Conservation (phyloP, 2,888 invertebrate species). For the Metopia argyrocephala region DNA sequence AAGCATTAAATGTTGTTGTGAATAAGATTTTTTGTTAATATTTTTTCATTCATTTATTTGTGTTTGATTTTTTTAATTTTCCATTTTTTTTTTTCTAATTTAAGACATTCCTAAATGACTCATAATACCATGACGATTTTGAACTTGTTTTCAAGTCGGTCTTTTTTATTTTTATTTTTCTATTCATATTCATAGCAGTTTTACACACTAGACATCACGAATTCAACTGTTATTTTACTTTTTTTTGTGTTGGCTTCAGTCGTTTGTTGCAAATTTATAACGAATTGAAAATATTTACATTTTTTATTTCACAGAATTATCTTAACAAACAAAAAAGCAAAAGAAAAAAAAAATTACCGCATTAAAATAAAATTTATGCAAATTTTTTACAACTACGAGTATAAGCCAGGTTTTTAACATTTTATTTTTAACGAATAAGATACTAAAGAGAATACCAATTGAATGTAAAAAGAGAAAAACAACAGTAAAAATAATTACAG, state of each 20-base stretch:
- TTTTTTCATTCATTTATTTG: not conserved
- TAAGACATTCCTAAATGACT: conserved; percentile 41
- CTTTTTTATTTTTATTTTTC: not conserved
- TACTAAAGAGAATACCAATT: conserved; percentile 41
- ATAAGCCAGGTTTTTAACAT: conserved; percentile 19
- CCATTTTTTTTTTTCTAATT: not conserved
- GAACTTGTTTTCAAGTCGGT: conserved; percentile 21
- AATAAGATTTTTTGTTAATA: not conserved
- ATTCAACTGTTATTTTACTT: conserved; percentile 24
- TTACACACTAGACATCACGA: conserved; percentile 35
- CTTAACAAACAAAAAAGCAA: too few species aligned
- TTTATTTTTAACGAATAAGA: conserved; percentile 28
- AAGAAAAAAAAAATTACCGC: not conserved
- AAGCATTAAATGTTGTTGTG: not conserved
- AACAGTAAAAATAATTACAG: too few species aligned
- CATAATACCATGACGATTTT: conserved; percentile 8
- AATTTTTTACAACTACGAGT: conserved; percentile 46
- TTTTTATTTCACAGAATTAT: conserved; percentile 31
- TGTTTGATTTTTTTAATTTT: conserved; percentile 2
- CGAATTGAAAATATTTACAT: conserved; percentile 3
- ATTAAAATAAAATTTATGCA: conserved; percentile 46
- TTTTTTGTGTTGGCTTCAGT: not conserved
- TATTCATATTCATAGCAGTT: not conserved
- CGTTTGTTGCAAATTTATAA: not conserved
- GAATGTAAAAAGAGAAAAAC: not conserved